Evolutionary conservation across 2,797 vertebrate species (phyloP).

Genomic region (Sebastes flavidus): DNA sequence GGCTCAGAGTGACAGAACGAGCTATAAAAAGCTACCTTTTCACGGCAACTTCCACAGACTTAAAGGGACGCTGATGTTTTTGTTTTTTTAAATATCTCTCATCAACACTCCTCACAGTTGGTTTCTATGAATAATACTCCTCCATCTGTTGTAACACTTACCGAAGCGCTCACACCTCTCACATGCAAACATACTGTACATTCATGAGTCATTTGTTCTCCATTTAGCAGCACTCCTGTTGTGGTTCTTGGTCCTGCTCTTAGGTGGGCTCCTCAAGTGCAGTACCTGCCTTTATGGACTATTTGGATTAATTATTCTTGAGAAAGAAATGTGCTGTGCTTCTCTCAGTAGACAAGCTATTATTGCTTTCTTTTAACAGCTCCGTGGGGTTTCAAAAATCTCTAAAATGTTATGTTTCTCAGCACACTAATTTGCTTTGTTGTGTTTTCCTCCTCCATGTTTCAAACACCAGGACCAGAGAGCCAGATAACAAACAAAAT

Average conservation of each 20-base stretch:
- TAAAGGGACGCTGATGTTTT: conserved; percentile 28
- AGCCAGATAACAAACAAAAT: neutral
- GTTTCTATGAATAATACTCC: conserved; percentile 38
- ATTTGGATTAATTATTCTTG: neutral
- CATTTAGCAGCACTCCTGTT: neutral
- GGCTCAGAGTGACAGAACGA: conserved; percentile 58
- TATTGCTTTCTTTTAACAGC: neutral
- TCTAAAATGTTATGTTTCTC: conserved; percentile 11
- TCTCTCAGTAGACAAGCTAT: neutral
- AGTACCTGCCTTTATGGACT: neutral
- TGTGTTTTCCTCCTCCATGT: neutral
- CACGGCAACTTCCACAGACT: conserved; percentile 50
- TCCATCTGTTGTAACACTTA: conserved; percentile 15
- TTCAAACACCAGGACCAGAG: neutral
- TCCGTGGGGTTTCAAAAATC: conserved; percentile 7
- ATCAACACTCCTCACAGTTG: conserved; percentile 25
- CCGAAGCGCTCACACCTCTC: neutral
- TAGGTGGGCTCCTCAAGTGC: neutral
- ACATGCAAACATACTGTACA: neutral
- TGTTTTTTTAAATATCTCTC: neutral
- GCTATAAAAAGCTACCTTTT: conserved; percentile 72
- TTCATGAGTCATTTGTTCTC: neutral
- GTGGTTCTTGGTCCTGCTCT: neutral
- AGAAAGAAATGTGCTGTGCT: neutral
- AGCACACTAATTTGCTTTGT: neutral